These are phyloP conservation scores for Rhinichthys osculus DNA, from an alignment of 2,797 vertebrate genomes.

Conservation along the genomic window DNA sequence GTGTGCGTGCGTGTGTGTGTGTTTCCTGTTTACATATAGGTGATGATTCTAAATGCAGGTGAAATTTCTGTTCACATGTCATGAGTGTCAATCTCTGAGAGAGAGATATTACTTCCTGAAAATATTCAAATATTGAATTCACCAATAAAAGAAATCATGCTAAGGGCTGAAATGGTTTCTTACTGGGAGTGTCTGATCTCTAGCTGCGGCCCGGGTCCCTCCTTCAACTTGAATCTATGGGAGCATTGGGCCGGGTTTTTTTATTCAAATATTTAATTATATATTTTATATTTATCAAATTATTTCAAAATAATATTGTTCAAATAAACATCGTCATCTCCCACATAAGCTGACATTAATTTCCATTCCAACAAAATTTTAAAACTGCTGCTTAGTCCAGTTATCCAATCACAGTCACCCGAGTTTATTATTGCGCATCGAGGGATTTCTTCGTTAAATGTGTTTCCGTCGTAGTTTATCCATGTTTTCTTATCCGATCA, in stretches of 20 bases:
- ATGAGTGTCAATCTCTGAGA: conserved; percentile 1
- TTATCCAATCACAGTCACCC: too few species aligned
- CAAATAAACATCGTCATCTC: not conserved
- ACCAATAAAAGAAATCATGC: not conserved
- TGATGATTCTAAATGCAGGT: conserved; percentile 57
- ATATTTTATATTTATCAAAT: conserved; percentile 2
- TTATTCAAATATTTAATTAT: not conserved
- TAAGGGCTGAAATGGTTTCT: not conserved
- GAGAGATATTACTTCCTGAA: conserved; percentile 15
- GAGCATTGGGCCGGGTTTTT: conserved; percentile 7
- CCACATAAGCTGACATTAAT: not conserved
- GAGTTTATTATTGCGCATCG: too few species aligned
- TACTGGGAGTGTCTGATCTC: conserved; percentile 13
- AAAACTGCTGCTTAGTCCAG: too few species aligned
- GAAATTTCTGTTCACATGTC: conserved; percentile 24
- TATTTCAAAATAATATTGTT: not conserved
- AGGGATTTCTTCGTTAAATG: too few species aligned
- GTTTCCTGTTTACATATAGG: conserved; percentile 74
- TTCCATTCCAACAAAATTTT: not conserved
- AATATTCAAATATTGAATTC: not conserved
- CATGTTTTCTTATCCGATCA: too few species aligned
- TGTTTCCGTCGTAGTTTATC: too few species aligned
- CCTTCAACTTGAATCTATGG: conserved; percentile 1
- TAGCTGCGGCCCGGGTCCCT: not conserved
- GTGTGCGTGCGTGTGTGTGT: conserved; percentile 49